Evolutionary conservation across 1,140 invertebrate genomes (phyloP), one percentile per base, ranked within the genome.

Genomic region (Drosophila arizonae): DNA sequence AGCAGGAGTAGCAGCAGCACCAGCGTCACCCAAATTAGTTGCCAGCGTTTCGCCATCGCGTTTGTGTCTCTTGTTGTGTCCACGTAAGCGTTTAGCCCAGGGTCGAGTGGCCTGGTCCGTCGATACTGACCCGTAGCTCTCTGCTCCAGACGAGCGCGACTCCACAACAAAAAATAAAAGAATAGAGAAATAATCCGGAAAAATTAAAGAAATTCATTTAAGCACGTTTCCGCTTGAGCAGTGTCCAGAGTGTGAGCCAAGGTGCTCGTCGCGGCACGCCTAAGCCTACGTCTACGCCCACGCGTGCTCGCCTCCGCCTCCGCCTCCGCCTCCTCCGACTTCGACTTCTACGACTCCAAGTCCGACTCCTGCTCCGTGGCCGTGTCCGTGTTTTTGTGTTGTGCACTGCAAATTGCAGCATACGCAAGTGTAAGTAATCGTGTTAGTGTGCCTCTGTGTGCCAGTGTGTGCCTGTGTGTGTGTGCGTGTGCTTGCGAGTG

Each of bases 11-110:
- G 58, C 28, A 43, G 51, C 71, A 70, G 77, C 55, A 57, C 41
- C 39, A 57, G 60, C 61, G 79, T 80, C 77, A 88, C 85, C 79
- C 85, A 89, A 88, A 89, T 88, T 89, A 88, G 84, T 88, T 88
- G 84, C 77, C 77, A 88, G 76, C 79, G 84, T 87, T 87, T 82
- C 79, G 82, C 79, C 82, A 57, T 76, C 77, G 84, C 79, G 84
- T 77, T 86, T 88, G 73, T 84, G 66, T 88, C 82, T 79, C 70
- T 54, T 33, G 13, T 50, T 62, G 26, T 58, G 54, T 45, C 24
- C 61, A 71, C 52, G 43, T 51, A 48, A 45, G 61, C 68, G 61
- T 28, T 15, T 24, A 28, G 24, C 51, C 58, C 65, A 67, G 61
- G 66, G 56, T 68, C 66, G 51, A 56, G 52, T 55, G 52, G 52